Conservation (phyloP, 2,797 vertebrate genomes). For the Scyliorhinus canicula region DNA sequence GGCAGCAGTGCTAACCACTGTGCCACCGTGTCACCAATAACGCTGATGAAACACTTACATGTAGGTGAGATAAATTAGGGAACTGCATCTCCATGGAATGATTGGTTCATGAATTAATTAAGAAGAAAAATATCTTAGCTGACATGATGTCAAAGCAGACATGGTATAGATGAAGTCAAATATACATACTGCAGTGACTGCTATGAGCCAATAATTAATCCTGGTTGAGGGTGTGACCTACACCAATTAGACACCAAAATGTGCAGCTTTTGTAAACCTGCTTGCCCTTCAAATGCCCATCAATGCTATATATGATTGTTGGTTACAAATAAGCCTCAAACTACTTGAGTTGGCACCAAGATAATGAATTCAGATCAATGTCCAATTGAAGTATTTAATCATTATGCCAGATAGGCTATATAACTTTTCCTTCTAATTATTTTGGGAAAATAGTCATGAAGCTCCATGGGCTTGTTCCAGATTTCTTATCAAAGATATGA, state of each 20-base stretch:
- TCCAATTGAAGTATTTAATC: neutral
- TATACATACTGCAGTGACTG: neutral
- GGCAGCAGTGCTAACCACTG: no score
- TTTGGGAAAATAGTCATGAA: neutral
- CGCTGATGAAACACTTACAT: neutral
- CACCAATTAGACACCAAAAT: neutral
- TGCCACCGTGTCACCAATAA: no score
- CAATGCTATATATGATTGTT: no score
- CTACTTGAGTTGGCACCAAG: no score
- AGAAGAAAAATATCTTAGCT: neutral
- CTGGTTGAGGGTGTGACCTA: neutral
- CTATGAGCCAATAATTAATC: neutral
- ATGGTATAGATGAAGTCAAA: neutral
- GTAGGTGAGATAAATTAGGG: neutral
- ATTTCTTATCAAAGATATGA: neutral
- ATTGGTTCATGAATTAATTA: constrained; percentile 14
- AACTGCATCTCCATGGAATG: neutral
- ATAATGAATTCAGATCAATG: no score
- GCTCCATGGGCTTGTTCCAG: neutral
- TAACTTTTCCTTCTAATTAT: neutral
- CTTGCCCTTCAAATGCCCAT: no score
- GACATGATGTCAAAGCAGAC: neutral
- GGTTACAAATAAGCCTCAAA: no score
- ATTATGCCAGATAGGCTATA: neutral
- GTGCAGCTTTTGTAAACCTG: neutral